Evolutionary conservation across 1,140 invertebrate species (phyloP).

Genomic region (Drosophila eugracilis): DNA sequence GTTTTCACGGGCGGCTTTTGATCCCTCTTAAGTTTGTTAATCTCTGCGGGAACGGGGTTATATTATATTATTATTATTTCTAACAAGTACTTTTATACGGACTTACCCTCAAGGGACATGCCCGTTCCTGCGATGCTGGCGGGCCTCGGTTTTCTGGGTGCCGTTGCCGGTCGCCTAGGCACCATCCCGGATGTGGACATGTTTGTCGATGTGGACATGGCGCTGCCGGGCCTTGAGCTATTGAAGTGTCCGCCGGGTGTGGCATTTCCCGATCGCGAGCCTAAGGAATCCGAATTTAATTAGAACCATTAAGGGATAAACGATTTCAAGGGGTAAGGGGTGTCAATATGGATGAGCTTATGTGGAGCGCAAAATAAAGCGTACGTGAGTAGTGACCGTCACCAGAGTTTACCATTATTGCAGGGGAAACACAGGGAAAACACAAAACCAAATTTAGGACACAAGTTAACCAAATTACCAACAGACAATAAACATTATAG

Average conservation of each 20-base stretch:
- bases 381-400: slow-evolving; percentile 68
- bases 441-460: slow-evolving; percentile 47
- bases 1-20: slow-evolving; percentile 77
- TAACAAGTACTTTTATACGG: background rate
- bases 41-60: slow-evolving; percentile 42
- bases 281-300: slow-evolving; percentile 42
- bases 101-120: slow-evolving; percentile 86
- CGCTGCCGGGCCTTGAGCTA: slow-evolving; percentile 92
- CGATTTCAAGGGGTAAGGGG: background rate
- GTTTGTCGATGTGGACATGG: slow-evolving; percentile 87
- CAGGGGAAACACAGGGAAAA: slow-evolving; percentile 18
- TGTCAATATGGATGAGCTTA: slow-evolving; percentile 46
- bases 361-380: slow-evolving; percentile 61
- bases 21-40: slow-evolving; percentile 81
- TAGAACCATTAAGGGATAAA: slow-evolving; percentile 10
- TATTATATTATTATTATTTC: background rate
- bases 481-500: slow-evolving; percentile 24
- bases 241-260: slow-evolving; percentile 87
- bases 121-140: slow-evolving; percentile 94
- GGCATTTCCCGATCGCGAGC: slow-evolving; percentile 88
- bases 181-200: slow-evolving; percentile 76
- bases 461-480: slow-evolving; percentile 43
- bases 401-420: slow-evolving; percentile 58
- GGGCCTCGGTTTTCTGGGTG: slow-evolving; percentile 86
- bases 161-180: slow-evolving; percentile 62